Conservation (phyloP, 2,888 invertebrate genomes). For the Macaria notata region DNA sequence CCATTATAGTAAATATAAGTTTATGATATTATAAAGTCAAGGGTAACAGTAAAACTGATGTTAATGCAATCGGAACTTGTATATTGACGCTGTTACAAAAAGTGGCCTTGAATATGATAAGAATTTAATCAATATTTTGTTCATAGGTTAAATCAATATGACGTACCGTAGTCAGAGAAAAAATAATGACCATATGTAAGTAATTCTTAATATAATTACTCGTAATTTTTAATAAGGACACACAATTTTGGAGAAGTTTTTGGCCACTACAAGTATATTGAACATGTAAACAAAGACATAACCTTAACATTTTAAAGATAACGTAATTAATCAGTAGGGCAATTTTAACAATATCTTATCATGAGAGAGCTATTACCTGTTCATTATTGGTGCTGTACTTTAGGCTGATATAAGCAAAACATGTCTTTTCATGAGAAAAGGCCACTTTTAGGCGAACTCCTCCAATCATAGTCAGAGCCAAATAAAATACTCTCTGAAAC, state of each 20-base stretch:
- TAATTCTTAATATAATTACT: too few species aligned
- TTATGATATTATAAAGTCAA: too few species aligned
- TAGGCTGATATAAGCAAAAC: slow-evolving; percentile 72
- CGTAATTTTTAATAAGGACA: too few species aligned
- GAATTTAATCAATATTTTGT: background rate
- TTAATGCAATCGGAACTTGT: too few species aligned
- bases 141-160: too few species aligned
- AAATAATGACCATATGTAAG: too few species aligned
- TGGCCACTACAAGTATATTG: too few species aligned
- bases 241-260: too few species aligned
- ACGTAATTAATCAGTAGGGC: background rate
- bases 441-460: slow-evolving; percentile 64
- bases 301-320: slow-evolving; percentile 27
- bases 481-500: background rate
- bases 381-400: slow-evolving; percentile 71
- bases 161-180: too few species aligned
- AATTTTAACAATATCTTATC: background rate
- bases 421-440: slow-evolving; percentile 67
- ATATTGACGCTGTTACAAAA: background rate
- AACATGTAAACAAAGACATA: slow-evolving; percentile 32
- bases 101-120: slow-evolving; percentile 7
- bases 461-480: slow-evolving; percentile 56
- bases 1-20: too few species aligned
- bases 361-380: slow-evolving; percentile 48
- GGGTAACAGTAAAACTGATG: too few species aligned